Percentiles rank a stretch among this genome's conserved stretches.
phyloP scores from a whole-genome alignment of 2,113 vertebrate genomes.

The Xyliphius kryptos region DNA sequence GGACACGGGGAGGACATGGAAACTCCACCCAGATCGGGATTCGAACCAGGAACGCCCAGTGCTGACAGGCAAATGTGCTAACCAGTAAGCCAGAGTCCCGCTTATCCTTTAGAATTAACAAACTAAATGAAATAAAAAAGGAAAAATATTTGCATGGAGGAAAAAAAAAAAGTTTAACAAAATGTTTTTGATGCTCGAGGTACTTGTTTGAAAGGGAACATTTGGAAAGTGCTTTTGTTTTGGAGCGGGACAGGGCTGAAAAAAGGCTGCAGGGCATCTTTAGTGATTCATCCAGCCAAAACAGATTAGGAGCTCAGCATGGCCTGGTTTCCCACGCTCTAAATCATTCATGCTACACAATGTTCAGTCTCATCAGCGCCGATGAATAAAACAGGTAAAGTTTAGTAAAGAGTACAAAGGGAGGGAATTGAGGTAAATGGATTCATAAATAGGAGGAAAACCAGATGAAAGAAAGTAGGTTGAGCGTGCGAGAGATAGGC shows the following conservation, averaged over 20 bases:
- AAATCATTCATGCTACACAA: slow-evolving; percentile 33
- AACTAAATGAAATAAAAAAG: too few species aligned
- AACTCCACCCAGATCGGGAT: too few species aligned
- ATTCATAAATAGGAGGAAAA: not conserved
- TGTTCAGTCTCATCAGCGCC: slow-evolving; percentile 32
- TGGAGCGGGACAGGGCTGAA: slow-evolving; percentile 1
- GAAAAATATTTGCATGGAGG: too few species aligned
- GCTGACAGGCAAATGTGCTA: too few species aligned
- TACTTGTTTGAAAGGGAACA: not conserved
- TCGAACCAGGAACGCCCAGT: too few species aligned
- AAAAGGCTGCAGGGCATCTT: slow-evolving; percentile 12
- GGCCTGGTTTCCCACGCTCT: slow-evolving; percentile 27
- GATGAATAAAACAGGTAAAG: slow-evolving; percentile 38
- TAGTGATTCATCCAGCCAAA: slow-evolving; percentile 10
- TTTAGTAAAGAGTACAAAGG: not conserved
- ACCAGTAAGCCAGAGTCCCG: too few species aligned
- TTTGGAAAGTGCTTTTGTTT: slow-evolving; percentile 3
- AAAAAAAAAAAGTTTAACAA: too few species aligned
- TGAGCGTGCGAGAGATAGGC: not conserved
- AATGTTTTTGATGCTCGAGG: not conserved
- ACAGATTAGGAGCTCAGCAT: slow-evolving; percentile 15
- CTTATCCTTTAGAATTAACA: too few species aligned
- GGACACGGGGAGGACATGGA: too few species aligned
- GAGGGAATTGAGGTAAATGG: not conserved
- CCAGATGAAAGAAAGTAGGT: not conserved